Evolutionary conservation across 2,113 vertebrate species (phyloP).

Genomic region (Lates calcarifer): DNA sequence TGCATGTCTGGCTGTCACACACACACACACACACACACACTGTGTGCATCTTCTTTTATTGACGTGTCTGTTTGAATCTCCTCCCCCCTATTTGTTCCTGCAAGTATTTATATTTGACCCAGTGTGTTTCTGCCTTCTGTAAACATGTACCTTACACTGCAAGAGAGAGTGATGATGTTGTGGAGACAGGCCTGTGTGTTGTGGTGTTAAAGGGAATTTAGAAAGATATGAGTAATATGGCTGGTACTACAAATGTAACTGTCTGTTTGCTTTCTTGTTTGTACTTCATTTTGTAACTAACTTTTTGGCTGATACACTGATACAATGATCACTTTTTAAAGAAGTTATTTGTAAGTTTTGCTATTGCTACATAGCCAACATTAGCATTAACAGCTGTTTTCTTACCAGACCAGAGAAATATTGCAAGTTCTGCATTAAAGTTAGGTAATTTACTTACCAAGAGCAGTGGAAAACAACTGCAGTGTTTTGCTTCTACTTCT

Average conservation of each 20-base stretch:
- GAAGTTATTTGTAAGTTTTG: too few species aligned
- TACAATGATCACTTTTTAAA: too few species aligned
- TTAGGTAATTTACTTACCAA: too few species aligned
- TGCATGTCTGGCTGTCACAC: not conserved
- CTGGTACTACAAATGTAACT: not conserved
- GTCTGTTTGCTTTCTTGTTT: not conserved
- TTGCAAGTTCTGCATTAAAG: too few species aligned
- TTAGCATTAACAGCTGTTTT: too few species aligned
- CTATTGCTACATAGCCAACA: too few species aligned
- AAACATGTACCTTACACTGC: not conserved
- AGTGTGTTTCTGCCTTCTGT: not conserved
- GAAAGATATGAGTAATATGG: not conserved
- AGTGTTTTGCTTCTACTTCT: too few species aligned
- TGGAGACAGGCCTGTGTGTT: not conserved
- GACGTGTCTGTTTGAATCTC: not conserved
- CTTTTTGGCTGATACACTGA: too few species aligned
- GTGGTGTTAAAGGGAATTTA: not conserved
- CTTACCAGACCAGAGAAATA: too few species aligned
- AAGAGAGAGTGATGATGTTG: not conserved
- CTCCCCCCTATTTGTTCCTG: not conserved
- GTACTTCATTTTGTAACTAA: too few species aligned
- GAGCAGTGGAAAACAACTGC: too few species aligned
- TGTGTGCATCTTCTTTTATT: not conserved
- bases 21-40: too few species aligned
- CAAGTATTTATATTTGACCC: not conserved